Conservation (phyloP, 1,140 invertebrate genomes). For the Augochlora pura region DNA sequence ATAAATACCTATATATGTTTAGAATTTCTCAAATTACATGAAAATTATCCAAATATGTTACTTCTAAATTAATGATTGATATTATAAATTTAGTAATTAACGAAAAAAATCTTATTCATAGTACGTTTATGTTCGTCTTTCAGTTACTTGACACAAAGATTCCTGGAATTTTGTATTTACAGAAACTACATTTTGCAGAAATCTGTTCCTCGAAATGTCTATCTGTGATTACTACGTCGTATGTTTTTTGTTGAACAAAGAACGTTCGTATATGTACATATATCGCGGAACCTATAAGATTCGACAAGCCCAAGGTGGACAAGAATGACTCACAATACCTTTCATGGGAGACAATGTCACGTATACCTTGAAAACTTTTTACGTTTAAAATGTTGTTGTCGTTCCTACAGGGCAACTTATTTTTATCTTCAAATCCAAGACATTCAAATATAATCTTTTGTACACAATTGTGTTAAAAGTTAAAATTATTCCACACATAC, state of each 20-base stretch:
- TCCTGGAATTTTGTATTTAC: no score
- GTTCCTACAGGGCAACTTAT: background rate
- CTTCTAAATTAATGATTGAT: no score
- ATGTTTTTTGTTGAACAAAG: constrained; percentile 16
- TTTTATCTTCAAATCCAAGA: background rate
- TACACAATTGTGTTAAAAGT: background rate
- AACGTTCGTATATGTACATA: background rate
- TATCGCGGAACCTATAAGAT: constrained; percentile 14
- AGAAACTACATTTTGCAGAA: no score
- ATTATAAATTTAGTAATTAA: no score
- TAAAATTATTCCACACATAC: background rate
- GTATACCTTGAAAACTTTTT: constrained; percentile 14
- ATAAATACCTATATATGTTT: no score
- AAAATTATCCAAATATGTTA: no score
- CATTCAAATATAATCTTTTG: background rate
- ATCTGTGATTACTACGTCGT: background rate
- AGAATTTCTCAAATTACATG: no score
- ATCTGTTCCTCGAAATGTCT: no score
- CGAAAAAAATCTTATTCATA: no score
- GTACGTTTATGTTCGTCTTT: no score
- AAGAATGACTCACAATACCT: constrained; percentile 43
- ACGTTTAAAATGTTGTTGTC: background rate
- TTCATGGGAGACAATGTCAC: constrained; percentile 37
- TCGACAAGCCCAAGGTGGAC: constrained; percentile 51
- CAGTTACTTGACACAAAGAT: no score